Evolutionary conservation across 2,797 vertebrate species (phyloP), one percentile per base, ranked within the genome.

Genomic region (Babyrousa celebensis): DNA sequence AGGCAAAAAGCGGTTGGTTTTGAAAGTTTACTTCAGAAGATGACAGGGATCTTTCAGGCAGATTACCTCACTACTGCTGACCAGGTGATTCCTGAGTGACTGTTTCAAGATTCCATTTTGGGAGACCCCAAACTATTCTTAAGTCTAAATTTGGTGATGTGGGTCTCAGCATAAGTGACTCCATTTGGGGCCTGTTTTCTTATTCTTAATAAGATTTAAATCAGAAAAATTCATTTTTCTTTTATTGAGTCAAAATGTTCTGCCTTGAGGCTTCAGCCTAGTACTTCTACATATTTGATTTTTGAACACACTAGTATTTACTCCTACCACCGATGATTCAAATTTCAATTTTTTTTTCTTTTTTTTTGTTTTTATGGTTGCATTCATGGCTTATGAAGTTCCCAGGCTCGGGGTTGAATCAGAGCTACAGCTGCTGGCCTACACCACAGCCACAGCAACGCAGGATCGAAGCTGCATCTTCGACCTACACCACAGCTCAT

Each of bases 171-270:
- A 20, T 54, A 89, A 65, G 5, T 54, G 86, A 77, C 21, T 89
- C 52, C 21, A 77, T 77, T 75, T 89, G 18, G 17, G 72, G n/a
- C 21, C 6, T 65, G n/a, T 77, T 89, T 43, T 77, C 29, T 77
- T 77, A 6, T 77, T 77, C 65, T 89, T 54, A 89, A 27, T 62
- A 54, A 77, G n/a, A 77, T 56, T 74, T 52, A 85, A 74, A 72
- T 54, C 87, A 65, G 14, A 40, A 85, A 94, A 85, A 70, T 56
- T 85, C 11, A 25, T 62, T 86, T 16, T 52, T 92, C 4, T 84
- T 68, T 36, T 62, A 48, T 20, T 68, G 43, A 72, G 27, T 93
- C 72, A 85, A 94, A 80, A 75, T 82, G 14, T 14, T 48, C 18
- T 84, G 12, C n/a, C 27, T n/a, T 65, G 80, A 94, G 60, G 25